Evolutionary conservation across 2,888 invertebrate genomes (phyloP), one percentile per base, ranked within the genome.

Genomic region (Euphydryas editha): DNA sequence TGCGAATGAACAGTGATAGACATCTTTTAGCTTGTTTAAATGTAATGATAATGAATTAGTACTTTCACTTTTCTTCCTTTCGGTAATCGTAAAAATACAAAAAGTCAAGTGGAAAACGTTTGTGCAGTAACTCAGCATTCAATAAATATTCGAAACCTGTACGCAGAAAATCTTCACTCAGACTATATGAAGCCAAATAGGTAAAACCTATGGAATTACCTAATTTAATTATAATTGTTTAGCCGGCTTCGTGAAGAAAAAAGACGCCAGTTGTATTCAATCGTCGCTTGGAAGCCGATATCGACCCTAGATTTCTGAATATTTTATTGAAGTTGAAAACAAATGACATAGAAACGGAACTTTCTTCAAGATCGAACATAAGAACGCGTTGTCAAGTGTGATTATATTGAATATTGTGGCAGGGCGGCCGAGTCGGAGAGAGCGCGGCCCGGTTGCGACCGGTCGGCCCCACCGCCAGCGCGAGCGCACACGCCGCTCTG

Each of bases 391-490:
- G 91, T 92, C 92, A 92, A 91, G 91, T 90, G 90, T 86, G 90
- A 88, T 89, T 89, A 88, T 86, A 86, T 86, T 78, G 81, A 83
- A 84, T 80, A 79, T 78, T 76, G 86, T 81, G 84, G 86, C 83
- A 85, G 83, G 85, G 88, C 83, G 83, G 73, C 71, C 76, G 76
- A 83, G 79, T 78, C 81, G 90, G 90, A 86, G 90, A 89, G 90
- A 90, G 90, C 84, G 87, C 86, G 90, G 86, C 90, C 92, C 88
- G 88, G 84, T 90, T 90, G 90, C 88, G 91, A 90, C 91, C 92
- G 91, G 91, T 90, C 90, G 90, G 86, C 89, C 88, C 91, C 90
- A 84, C 90, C 85, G 87, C 83, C 67, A 42, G 75, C 76, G 74
- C 76, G 73, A 73, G 75, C 75, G 77, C 79, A 75, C 74, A 73